A percentile compares a stretch with the other conserved stretches of the same genome.
Conservation (phyloP, 2,888 invertebrate genomes). For the Cepaea hortensis region DNA sequence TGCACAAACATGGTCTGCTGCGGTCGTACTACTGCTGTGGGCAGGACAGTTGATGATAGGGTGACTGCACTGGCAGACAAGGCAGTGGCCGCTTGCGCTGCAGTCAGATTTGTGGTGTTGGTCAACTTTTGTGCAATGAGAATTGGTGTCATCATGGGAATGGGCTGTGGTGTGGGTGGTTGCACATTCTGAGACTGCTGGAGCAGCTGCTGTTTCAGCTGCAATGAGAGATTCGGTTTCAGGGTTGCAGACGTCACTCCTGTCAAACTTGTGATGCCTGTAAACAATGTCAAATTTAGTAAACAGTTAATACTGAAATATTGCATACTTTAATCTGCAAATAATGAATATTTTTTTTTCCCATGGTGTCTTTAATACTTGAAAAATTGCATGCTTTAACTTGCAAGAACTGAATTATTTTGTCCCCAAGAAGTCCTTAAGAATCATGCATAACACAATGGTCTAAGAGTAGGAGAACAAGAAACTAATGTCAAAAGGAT, state of each 20-base stretch:
- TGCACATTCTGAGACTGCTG: conserved; percentile 53
- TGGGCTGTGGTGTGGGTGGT: conserved; percentile 51
- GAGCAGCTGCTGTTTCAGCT: conserved; percentile 43
- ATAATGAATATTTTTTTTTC: background rate
- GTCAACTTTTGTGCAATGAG: conserved; percentile 46
- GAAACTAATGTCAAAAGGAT: too few species aligned
- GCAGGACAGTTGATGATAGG: conserved; percentile 54
- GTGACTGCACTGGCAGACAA: conserved; percentile 48
- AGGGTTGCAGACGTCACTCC: background rate
- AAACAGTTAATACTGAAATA: background rate
- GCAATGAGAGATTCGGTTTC: conserved; percentile 42
- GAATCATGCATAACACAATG: too few species aligned
- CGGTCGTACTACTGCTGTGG: conserved; percentile 48
- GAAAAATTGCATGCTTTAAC: background rate
- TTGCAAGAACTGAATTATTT: background rate
- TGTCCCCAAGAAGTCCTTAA: background rate
- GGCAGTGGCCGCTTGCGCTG: conserved; percentile 50
- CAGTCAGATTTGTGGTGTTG: conserved; percentile 42
- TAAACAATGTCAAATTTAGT: background rate
- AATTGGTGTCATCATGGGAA: conserved; percentile 47
- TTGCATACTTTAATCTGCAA: background rate
- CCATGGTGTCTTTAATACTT: background rate
- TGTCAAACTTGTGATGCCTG: conserved; percentile 36
- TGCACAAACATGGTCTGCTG: conserved; percentile 31
- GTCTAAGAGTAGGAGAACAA: too few species aligned